Evolutionary conservation across 2,113 vertebrate species (phyloP), one percentile per base, ranked within the genome.

Genomic region (Stercorarius parasiticus): DNA sequence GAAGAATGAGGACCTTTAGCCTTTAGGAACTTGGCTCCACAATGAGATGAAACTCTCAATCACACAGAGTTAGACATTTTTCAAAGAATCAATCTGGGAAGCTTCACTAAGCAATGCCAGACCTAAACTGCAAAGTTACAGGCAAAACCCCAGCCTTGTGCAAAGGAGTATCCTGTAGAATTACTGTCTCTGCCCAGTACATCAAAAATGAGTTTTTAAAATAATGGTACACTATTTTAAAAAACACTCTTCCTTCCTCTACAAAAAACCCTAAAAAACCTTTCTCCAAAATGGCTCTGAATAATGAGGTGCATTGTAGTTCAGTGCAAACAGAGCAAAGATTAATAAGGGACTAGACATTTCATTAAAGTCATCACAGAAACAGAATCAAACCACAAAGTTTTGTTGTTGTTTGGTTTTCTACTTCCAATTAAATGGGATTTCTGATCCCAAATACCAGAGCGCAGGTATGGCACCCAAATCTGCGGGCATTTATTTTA

Each of bases 401-500:
- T 94, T 87, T n/a, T 72, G 61, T 30, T 64, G 42, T 47, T 86
- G 16, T 50, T 93, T 85, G 19, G 11, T 87, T 82, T 91, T 80
- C 65, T 86, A 40, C 38, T 86, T 82, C 43, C 6, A 86, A 69
- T 61, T 43, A 78, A 90, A 84, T 0, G 7, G 47, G 26, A 88
- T 56, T 97, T 89, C 62, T 66, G 61, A 89, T 85, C 40, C 36
- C 66, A 95, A 88, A 92, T 72, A 86, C 30, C 53, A 91, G 43
- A 91, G 84, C 2, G 7, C 81, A 95, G 95, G 91, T 96, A 93
- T 6, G 4, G 73, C 65, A 92, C 93, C 82, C 86, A 94, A 93
- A 89, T 90, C 80, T 70, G 61, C 6, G 29, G 83, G 65, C 59
- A 70, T 91, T 95, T 94, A 83, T 82, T 95, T 96, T 92, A 94